Evolutionary conservation across 2,797 vertebrate genomes (phyloP), one percentile per base, ranked within the genome.

Genomic region (Triplophysa yarkandensis): DNA sequence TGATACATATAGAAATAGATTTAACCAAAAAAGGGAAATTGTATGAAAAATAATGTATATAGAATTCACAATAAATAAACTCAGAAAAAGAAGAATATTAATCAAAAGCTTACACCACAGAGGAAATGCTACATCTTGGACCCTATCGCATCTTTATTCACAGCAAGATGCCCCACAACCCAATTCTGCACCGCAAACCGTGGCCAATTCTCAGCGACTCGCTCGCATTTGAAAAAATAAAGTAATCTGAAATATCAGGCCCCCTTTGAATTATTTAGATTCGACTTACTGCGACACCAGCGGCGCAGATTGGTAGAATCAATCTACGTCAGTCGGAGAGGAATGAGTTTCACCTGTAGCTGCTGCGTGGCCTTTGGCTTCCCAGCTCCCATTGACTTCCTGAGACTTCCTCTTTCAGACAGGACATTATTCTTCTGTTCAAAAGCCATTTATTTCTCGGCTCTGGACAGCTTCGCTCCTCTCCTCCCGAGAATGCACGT

Each of bases 251-350:
- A 90, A 88, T 74, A 80, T 85, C 81, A 86, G 82, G 77, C 73
- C 48, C 70, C 83, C 89, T 83, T 80, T 93, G 88, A 92, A 93
- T 93, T 89, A 93, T 93, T 93, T 89, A 93, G 87, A 88, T 89
- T 82, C 85, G 83, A 91, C 90, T 93, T 90, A 89, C 84, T 83
- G 86, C 86, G 81, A 89, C 61, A 83, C 84, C 80, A 82, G 86
- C 85, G 67, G 77, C 81, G 83, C 87, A 92, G 90, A 92, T 92
- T 93, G 90, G 90, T 82, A 81, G 88, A 85, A 93, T 93, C 90
- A 87, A 91, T 93, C 91, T 92, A 87, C 83, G 89, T 92, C 92
- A 90, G 86, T 67, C 62, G 17, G 44, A 81, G 87, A 89, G 74
- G 39, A 76, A 71, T 61, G 63, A 61, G 62, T 61, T 71, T 58